phyloP scores from a whole-genome alignment of 2,797 vertebrate species.

The Myotis findleyi region DNA sequence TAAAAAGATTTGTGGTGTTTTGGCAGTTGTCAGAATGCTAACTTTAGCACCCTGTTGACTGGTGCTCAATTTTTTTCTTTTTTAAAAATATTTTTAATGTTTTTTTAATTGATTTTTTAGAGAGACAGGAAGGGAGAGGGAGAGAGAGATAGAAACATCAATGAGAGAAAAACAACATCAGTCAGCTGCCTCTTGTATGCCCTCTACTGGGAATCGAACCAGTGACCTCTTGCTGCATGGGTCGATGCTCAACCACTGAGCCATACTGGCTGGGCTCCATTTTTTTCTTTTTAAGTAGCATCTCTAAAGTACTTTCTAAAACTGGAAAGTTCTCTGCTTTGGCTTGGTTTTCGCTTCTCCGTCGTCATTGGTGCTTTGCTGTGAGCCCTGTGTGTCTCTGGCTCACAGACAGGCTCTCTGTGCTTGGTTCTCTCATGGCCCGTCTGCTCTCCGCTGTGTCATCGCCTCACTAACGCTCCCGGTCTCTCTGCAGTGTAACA shows the following conservation, averaged over 20 bases:
- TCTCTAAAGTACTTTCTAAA: conserved; percentile 63
- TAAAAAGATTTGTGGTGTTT: conserved; percentile 57
- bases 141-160: too few species aligned
- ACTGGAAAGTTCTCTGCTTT: conserved; percentile 62
- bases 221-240: too few species aligned
- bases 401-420: conserved; percentile 68
- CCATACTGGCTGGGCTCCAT: too few species aligned
- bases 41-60: conserved; percentile 3
- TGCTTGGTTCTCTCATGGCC: conserved; percentile 58
- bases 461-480: conserved; percentile 90
- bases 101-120: too few species aligned
- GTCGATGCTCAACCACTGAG: too few species aligned
- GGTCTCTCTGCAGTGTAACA: conserved; percentile 87
- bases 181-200: too few species aligned
- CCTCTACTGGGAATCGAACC: too few species aligned
- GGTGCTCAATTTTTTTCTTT: conserved; percentile 11
- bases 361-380: conserved; percentile 49
- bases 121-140: too few species aligned
- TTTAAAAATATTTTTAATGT: too few species aligned
- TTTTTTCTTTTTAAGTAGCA: conserved; percentile 48
- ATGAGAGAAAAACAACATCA: too few species aligned
- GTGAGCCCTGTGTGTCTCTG: conserved; percentile 76
- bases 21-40: conserved; percentile 74
- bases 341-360: conserved; percentile 73
- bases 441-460: conserved; percentile 72